Base-by-base conservation (phyloP, 2,888 invertebrate genomes). In the Pachliopta kotzebuea region DNA sequence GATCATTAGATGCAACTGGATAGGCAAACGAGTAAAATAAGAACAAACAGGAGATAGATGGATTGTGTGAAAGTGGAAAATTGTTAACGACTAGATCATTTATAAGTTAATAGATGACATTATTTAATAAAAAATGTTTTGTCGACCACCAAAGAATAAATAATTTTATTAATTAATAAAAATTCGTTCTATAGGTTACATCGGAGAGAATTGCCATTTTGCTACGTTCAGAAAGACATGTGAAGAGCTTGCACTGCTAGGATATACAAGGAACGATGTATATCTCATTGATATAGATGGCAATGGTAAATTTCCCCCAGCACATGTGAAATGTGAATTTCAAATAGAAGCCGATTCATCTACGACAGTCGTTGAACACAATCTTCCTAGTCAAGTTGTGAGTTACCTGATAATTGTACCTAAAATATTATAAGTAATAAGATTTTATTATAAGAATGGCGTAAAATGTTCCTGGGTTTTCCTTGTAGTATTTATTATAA, bases 281-380 rank as follows among this genome's bases (percentile, higher is more conserved):
- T 98, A 98, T 80, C 94, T 96, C 56, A 97, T 98, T 73, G 98
- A 98, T 78, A 97, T 98, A 62, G 98, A 98, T 78, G 98, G 98
- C 0, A 97, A 97, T 78, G 98, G 98, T 0, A 94, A 96, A 65
- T 96, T 97, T 78, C 97, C 98, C 4, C 98, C 98, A 0, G 97
- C 97, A 0, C 95, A 97, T 76, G 98, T 98, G 0, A 95, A 97
- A 75, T 98, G 98, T 80, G 96, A 97, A 79, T 98, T 98, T 80
- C 97, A 97, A 78, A 96, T 96, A 53, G 93, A 96, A 74, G 96
- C 96, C 67, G 96, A 97, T 78, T 96, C 96, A 0, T 97, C 97
- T 70, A 96, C 96, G 6, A 95, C 95, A 0, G 97, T 97, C 70
- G 97, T 98, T 0, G 97, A 97, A 78, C 98, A 98, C 79, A 98